phyloP scores from a whole-genome alignment of 2,888 invertebrate genomes.

The Drosophila percnosoma region DNA sequence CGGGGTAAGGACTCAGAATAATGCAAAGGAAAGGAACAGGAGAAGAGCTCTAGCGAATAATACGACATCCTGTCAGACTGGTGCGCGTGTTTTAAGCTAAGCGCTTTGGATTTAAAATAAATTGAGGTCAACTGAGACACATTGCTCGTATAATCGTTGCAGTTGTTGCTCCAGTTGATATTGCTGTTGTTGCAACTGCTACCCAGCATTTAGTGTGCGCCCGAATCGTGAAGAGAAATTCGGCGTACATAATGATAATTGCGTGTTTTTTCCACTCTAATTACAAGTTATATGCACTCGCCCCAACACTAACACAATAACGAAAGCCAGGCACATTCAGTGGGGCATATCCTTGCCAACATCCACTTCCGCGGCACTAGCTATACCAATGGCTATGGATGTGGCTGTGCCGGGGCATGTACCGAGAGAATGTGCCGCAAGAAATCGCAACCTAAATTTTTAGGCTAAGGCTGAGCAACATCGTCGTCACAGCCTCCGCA shows the following conservation, averaged over 20 bases:
- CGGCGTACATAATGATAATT: conserved; percentile 78
- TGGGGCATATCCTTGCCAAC: conserved; percentile 42
- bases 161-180: conserved; percentile 25
- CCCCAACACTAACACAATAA: conserved; percentile 44
- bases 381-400: neutral
- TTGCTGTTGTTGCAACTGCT: conserved; percentile 27
- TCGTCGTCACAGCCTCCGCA: conserved; percentile 53
- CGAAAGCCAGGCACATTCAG: conserved; percentile 22
- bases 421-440: conserved; percentile 52
- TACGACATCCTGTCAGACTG: conserved; percentile 45
- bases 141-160: conserved; percentile 42
- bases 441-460: conserved; percentile 73
- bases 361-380: conserved; percentile 27
- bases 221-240: conserved; percentile 72
- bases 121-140: conserved; percentile 70
- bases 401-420: conserved; percentile 13
- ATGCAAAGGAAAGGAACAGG: conserved; percentile 3
- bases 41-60: conserved; percentile 16
- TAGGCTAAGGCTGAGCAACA: conserved; percentile 39
- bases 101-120: conserved; percentile 73
- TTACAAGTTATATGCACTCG: conserved; percentile 69
- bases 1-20: conserved; percentile 14
- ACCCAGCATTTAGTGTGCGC: conserved; percentile 51
- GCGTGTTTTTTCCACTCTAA: conserved; percentile 75
- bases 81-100: conserved; percentile 69